Evolutionary conservation across 2,797 vertebrate species (phyloP), one percentile per base, ranked within the genome.

Genomic region (Toxotes lorentzi): DNA sequence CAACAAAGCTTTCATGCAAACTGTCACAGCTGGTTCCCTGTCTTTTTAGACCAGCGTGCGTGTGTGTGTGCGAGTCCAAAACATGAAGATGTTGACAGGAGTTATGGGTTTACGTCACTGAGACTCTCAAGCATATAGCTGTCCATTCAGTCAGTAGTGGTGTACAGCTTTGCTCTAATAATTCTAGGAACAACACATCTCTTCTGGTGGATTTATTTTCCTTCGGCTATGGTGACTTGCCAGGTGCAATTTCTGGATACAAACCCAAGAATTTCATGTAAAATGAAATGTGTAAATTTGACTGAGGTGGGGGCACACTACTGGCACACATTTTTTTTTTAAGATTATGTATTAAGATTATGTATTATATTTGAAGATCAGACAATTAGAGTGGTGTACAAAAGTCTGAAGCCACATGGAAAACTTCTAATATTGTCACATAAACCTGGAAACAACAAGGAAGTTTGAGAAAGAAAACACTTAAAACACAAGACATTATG

Each of bases 41-140:
- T 76, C 64, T 24, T 41, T 73, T 32, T 54, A 30, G 48, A 69
- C 16, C 63, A 23, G n/a, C 47, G 7, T n/a, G 1, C 47, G 47
- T 60, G 13, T 47, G 21, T 21, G 1, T 51, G 21, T 70, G 40
- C 38, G 10, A 10, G 38, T 54, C 2, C 38, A 24, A 14, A 32
- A 19, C 4, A 58, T 59, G 23, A 59, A 56, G 21, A 32, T 68
- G 41, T 69, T 73, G 23, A 67, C 45, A 68, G 59, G 23, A 35
- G 62, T 32, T 72, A 35, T 3, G 14, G 23, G 24, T 70, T 66
- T 48, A 67, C 41, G 35, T 80, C 71, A 83, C 66, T 73, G 70
- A 73, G 57, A 47, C 23, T 69, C 63, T 73, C 17, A 19, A 69
- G 65, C 68, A 79, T 78, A 75, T 68, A 70, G 45, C 23, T 59